phyloP scores from a whole-genome alignment of 2,113 vertebrate genomes.

The Crotalus tigris region DNA sequence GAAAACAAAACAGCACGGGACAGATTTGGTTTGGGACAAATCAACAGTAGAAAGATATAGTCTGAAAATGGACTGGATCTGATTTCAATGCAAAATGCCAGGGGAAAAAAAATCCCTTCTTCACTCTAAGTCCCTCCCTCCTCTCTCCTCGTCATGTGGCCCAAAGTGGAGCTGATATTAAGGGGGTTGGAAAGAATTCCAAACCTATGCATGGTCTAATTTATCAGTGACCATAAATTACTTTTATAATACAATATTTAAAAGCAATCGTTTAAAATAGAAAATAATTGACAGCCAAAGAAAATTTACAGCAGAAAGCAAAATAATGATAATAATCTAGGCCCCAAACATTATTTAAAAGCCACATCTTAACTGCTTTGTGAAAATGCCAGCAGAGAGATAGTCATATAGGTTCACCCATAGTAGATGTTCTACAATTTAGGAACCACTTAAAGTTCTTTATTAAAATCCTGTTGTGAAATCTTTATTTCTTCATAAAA shows the following conservation, averaged over 20 bases:
- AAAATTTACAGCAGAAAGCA: neutral
- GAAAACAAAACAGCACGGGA: neutral
- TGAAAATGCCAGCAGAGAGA: neutral
- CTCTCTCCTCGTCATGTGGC: neutral
- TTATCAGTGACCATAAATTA: neutral
- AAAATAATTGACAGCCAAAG: neutral
- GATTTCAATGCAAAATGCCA: neutral
- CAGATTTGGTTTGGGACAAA: neutral
- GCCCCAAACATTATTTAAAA: neutral
- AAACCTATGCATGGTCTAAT: neutral
- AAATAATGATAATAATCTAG: neutral
- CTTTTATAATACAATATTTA: neutral
- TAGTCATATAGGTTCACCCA: neutral
- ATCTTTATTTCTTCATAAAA: constrained; percentile 4
- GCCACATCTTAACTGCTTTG: neutral
- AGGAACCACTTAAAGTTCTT: neutral
- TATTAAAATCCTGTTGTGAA: constrained; percentile 1
- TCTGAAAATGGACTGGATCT: neutral
- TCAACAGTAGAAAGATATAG: neutral
- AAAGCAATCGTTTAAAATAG: neutral
- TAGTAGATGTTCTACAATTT: neutral
- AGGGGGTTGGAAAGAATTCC: neutral
- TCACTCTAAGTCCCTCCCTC: neutral
- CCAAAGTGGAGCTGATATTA: neutral
- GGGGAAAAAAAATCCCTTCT: neutral